Evolutionary conservation across 2,113 vertebrate species (phyloP), one percentile per base, ranked within the genome.

Genomic region (Aspidoscelis tigris): DNA sequence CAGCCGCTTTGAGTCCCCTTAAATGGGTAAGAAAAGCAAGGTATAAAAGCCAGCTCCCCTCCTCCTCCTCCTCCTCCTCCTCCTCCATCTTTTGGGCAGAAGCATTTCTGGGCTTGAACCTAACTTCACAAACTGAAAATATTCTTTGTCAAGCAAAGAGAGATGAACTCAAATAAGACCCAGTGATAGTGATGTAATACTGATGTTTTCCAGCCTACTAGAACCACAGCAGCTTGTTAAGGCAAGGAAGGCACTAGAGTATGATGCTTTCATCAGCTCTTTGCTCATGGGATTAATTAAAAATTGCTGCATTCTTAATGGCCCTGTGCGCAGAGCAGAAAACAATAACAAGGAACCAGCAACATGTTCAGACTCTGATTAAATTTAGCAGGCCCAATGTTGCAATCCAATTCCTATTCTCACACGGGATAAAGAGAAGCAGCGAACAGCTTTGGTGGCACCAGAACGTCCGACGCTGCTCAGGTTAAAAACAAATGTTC

Each of bases 281-380:
- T 83, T 22, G 3, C 64, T 77, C 12, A 26, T 41, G 74, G 65
- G 74, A 24, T 22, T 68, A 76, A 83, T 83, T 83, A 76, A 76
- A 83, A 41, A 26, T 5, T 20, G 44, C 64, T 7, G 78, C 68
- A 68, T 50, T 2, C 12, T 68, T 80, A 68, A 68, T 68, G 21
- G 58, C 22, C 43, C n/a, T 74, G 16, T 44, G 7, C 24, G 21
- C 78, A 33, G 1, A 26, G 41, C 4, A 21, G 43, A 5, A 9
- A 61, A 44, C 22, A 82, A 64, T 21, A 43, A 74, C 5, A 64
- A 16, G 43, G 50, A n/a, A 2, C 61, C 33, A 16, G 18, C 24
- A 61, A 39, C 33, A 14, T 21, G 26, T 76, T 65, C 26, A 47
- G 61, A 16, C 26, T 83, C 43, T 65, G 55, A 82, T 26, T 74